A percentile compares a stretch with the other conserved stretches of the same genome.
Evolutionary conservation across 2,797 vertebrate species (phyloP).

Genomic region (Muscicapa striata): DNA sequence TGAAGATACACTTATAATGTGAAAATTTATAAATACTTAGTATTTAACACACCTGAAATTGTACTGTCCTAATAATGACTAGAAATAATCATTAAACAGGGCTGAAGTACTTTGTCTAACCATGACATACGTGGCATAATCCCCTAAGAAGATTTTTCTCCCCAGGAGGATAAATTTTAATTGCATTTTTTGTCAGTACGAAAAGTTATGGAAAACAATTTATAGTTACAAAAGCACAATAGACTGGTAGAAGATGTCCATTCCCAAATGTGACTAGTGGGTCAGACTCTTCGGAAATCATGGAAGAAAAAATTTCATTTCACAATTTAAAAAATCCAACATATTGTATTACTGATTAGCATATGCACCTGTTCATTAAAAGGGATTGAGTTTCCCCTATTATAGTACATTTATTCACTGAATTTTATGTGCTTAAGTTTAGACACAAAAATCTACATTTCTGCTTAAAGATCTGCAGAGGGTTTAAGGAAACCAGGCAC

Average conservation of each 20-base stretch:
- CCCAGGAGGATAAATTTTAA: not conserved
- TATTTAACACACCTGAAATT: not conserved
- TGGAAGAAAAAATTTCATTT: not conserved
- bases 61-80: not conserved
- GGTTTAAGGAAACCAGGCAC: not conserved
- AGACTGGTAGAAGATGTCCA: not conserved
- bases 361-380: not conserved
- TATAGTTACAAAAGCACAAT: not conserved
- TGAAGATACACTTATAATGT: not conserved
- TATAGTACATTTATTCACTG: not conserved
- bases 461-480: not conserved
- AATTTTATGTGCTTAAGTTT: not conserved
- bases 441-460: not conserved
- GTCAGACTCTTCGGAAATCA: not conserved
- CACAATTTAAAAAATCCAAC: not conserved
- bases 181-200: not conserved
- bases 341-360: not conserved
- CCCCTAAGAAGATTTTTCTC: not conserved
- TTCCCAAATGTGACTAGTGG: constrained; percentile 13
- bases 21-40: not conserved
- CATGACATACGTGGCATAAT: not conserved
- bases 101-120: not conserved
- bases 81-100: not conserved
- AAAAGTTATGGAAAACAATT: not conserved
- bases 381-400: not conserved